Evolutionary conservation across 2,113 vertebrate species (phyloP).

Genomic region (Scalopus aquaticus): DNA sequence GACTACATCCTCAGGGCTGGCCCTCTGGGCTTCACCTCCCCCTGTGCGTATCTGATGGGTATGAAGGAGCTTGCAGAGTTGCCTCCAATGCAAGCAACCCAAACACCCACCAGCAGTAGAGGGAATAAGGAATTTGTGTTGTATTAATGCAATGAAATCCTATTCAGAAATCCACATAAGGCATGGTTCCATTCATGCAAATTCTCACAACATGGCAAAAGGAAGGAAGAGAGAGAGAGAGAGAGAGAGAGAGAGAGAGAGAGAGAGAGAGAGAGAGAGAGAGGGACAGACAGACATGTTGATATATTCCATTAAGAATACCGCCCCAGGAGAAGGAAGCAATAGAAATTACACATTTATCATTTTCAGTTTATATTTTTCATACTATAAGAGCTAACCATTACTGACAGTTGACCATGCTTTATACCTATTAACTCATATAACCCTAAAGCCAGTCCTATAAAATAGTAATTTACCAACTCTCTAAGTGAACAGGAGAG

Average conservation of each 20-base stretch:
- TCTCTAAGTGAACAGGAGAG: not conserved
- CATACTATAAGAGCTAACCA: not conserved
- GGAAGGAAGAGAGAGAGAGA: not conserved
- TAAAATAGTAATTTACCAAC: not conserved
- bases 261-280: too few species aligned
- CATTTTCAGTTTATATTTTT: not conserved
- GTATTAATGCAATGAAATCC: not conserved
- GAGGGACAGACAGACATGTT: too few species aligned
- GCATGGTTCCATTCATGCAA: not conserved
- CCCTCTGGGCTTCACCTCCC: not conserved
- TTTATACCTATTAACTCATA: not conserved
- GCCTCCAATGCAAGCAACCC: not conserved
- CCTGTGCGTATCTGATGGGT: not conserved
- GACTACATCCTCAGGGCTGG: not conserved
- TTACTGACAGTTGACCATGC: not conserved
- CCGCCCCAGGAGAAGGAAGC: not conserved
- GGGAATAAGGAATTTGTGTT: not conserved
- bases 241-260: too few species aligned
- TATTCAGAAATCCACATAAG: not conserved
- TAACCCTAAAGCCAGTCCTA: not conserved
- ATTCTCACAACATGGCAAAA: not conserved
- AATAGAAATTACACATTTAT: not conserved
- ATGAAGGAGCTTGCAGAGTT: not conserved
- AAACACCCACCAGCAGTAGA: not conserved
- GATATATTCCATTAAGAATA: not conserved